Base-by-base conservation (phyloP, 1,140 invertebrate species). In the Bactericera cockerelli region DNA sequence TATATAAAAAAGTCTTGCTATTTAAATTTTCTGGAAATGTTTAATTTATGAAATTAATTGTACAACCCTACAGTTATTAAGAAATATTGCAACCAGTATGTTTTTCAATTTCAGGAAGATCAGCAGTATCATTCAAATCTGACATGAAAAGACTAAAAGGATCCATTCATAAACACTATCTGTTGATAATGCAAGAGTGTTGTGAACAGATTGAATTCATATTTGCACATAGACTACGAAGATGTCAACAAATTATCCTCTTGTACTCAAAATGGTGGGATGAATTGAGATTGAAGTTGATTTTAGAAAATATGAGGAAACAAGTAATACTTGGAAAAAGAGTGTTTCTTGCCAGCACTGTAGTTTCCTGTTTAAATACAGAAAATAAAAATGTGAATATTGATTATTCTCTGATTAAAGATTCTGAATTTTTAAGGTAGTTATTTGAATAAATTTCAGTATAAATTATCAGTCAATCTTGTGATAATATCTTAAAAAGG, bases 201-300 rank as follows among this genome's bases (percentile, higher is more conserved):
- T 49, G 22, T n/a, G 19, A 49, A 49, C 42, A 49, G 19, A 49
- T 49, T 4, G 42, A 49, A n/a, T 49, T 49, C 19, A 49, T 49
- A 49, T 49, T 49, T 49, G 42, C 42, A 16, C 42, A 49, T 49
- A 49, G 42, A 49, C n/a, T 49, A 49, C 4, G 42, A 16, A 49
- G 42, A 49, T 49, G 42, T 49, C 42, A 49, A 49, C 42, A 49
- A 49, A 49, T 49, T 19, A 19, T 49, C 3, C 22, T 49, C n/a
- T 16, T 49, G 6, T 49, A 49, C 19, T 49, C 42, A 49, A 49
- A 49, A 49, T 49, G 42, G 42, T 49, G 42, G 42, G 42, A 49
- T 49, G 42, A 49, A 49, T 49, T 49, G 22, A 49, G n/a, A 49
- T 6, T 49, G 42, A 49, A 49, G n/a, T 49, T 49, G 19, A 10